Conservation (phyloP, 2,888 invertebrate species). For the Agonopterix arenella region DNA sequence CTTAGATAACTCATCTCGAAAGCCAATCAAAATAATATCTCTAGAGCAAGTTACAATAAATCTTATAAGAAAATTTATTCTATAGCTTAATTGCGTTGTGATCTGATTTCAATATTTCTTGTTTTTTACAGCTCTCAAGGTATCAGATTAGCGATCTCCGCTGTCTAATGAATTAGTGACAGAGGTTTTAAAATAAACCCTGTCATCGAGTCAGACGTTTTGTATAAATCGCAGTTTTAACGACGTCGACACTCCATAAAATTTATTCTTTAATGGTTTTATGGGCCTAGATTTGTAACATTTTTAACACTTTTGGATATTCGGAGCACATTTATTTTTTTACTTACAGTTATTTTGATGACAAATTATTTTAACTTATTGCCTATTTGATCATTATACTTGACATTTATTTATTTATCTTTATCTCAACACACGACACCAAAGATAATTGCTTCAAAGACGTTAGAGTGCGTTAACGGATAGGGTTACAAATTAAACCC, state of each 20-base stretch:
- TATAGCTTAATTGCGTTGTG: conserved; percentile 15
- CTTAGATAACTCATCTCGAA: too few relatives aligned
- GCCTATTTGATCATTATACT: too few relatives aligned
- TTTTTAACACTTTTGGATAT: conserved; percentile 41
- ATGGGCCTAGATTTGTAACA: conserved; percentile 40
- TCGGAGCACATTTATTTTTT: conserved; percentile 3
- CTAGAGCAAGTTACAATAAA: too few relatives aligned
- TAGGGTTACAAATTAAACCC: conserved; percentile 1
- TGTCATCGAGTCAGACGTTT: conserved; percentile 57
- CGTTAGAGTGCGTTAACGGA: neutral
- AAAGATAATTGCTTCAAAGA: neutral
- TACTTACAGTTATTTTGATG: too few relatives aligned
- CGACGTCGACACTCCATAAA: conserved; percentile 57
- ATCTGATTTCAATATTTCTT: conserved; percentile 21
- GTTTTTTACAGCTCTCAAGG: conserved; percentile 29
- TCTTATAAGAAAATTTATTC: neutral
- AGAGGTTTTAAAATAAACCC: conserved; percentile 44
- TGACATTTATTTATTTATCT: neutral
- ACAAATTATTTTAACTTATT: too few relatives aligned
- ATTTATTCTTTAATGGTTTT: conserved; percentile 53
- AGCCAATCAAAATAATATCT: too few relatives aligned
- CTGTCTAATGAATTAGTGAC: conserved; percentile 48
- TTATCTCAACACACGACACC: neutral
- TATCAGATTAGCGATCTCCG: conserved; percentile 18
- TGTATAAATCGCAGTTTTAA: conserved; percentile 59